These are phyloP conservation scores for Scatophagus argus DNA, from an alignment of 2,113 vertebrate species.

Conservation along the genomic window DNA sequence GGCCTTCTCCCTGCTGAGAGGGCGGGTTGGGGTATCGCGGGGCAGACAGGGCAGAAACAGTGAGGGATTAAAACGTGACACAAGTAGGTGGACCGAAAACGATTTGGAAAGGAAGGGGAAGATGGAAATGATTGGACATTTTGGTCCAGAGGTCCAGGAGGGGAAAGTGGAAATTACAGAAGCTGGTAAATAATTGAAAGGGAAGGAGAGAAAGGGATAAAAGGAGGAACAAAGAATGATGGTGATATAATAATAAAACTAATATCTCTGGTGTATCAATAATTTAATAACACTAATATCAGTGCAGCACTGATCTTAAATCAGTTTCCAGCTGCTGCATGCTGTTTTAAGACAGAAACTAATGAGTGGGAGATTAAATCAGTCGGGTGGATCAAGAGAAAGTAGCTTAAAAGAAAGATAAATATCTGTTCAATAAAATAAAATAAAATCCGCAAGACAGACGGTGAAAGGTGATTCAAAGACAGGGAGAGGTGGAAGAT, in stretches of 20 bases:
- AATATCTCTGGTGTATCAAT: conserved; percentile 33
- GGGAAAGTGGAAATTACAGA: not conserved
- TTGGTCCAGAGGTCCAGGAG: not conserved
- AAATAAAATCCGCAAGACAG: not conserved
- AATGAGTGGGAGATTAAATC: not conserved
- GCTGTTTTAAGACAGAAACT: not conserved
- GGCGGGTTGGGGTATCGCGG: too few relatives aligned
- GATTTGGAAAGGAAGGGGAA: not conserved
- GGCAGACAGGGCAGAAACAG: not conserved
- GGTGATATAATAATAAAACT: conserved; percentile 37
- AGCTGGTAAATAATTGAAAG: conserved; percentile 52
- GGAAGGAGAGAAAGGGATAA: conserved; percentile 5
- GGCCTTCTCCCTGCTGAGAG: conserved; percentile 77
- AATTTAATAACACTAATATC: conserved; percentile 38
- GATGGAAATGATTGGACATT: conserved; percentile 8
- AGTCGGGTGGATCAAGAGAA: not conserved
- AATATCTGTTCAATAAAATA: not conserved
- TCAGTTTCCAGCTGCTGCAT: not conserved
- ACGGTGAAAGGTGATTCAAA: not conserved
- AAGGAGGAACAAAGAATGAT: conserved; percentile 26
- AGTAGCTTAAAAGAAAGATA: not conserved
- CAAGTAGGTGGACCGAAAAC: not conserved
- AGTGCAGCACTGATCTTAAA: conserved; percentile 5
- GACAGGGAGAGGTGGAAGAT: not conserved
- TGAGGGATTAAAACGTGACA: conserved; percentile 11